Base-by-base conservation (phyloP, 2,113 vertebrate species). In the Perognathus longimembris region DNA sequence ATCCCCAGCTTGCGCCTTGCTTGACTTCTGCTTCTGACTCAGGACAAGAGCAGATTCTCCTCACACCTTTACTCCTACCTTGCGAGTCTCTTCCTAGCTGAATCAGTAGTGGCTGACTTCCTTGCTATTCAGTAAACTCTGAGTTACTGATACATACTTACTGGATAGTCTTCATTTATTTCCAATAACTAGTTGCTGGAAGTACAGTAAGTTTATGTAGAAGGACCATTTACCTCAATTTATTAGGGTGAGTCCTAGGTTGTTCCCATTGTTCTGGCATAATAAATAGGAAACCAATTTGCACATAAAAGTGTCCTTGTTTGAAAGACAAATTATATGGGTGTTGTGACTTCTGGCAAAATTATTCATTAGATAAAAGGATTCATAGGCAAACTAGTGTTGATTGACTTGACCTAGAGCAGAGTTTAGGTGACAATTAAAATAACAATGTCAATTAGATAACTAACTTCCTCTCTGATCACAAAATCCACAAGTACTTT, bases 391-490 rank as follows among this genome's bases (percentile, higher is more conserved):
- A 88, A 83, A 42, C 7, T 38, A 32, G 20, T 70, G 8, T 74
- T 74, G 69, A 85, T 73, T 92, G 82, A 79, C 54, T 79, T 83
- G 79, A 89, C 36, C 54, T 92, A 57, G 17, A 79, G 34, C 50
- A 86, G 73, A 61, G 22, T 28, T n/a, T 61, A 82, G 69, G 32
- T 85, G 42, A 91, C 26, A 26, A 78, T 74, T 30, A 66, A 77
- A 81, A 84, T 30, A 76, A 8, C 50, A 76, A 10, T 38, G 20
- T 5, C 20, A 5, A 2, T 66, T 81, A 89, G 21, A 20, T 76
- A 90, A 93, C 40, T 80, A 76, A 84, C 24, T 88, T 85, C 69
- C n/a, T 71, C 26, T 83, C 36, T 86, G 45, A 88, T 77, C 67
- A 59, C 59, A 94, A 87, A 93, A 79, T 66, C 30, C 86, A 61